Evolutionary conservation across 2,797 vertebrate species (phyloP).

Genomic region (Clarias laeviceps): DNA sequence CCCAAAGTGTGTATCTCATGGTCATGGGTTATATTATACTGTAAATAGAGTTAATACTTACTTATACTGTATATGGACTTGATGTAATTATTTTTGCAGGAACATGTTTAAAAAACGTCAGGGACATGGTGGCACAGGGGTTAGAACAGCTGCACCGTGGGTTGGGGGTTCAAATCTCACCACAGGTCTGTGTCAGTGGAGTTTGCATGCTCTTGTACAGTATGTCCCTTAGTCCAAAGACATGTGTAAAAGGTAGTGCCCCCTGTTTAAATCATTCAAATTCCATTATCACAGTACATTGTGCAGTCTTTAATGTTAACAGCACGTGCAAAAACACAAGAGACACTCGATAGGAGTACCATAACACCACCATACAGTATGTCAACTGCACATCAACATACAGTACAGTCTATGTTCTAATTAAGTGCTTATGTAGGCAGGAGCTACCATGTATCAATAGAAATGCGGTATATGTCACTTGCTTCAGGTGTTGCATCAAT

Average conservation of each 20-base stretch:
- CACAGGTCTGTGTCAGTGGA: too few relatives aligned
- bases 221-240: too few relatives aligned
- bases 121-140: too few relatives aligned
- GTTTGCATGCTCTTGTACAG: too few relatives aligned
- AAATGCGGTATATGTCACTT: background rate
- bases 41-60: background rate
- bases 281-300: background rate
- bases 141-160: too few relatives aligned
- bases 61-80: background rate
- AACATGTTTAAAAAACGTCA: background rate
- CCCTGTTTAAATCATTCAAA: too few relatives aligned
- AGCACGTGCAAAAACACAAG: background rate
- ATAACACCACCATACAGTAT: background rate
- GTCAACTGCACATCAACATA: background rate
- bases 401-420: background rate
- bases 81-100: background rate
- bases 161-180: too few relatives aligned
- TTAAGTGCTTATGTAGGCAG: background rate
- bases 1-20: background rate
- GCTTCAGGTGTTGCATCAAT: background rate
- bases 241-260: too few relatives aligned
- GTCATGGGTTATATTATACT: background rate
- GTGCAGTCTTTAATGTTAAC: background rate
- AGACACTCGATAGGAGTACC: background rate
- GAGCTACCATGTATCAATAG: background rate